Evolutionary conservation across 1,140 invertebrate genomes (phyloP).

Genomic region (Listronotus oregonensis): DNA sequence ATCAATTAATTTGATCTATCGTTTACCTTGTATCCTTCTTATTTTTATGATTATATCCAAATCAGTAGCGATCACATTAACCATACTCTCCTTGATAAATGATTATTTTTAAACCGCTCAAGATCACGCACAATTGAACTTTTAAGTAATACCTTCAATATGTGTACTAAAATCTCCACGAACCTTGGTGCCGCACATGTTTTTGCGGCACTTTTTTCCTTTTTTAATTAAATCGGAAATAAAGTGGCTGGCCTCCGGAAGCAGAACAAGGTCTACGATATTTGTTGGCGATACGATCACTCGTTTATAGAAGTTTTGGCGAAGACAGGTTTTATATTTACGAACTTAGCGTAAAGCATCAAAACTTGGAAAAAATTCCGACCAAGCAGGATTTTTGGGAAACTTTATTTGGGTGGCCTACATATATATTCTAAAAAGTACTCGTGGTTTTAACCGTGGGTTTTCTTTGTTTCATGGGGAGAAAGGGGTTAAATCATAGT

Average conservation of each 20-base stretch:
- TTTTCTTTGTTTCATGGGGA: too few species aligned
- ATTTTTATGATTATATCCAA: background rate
- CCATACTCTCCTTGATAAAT: constrained; percentile 15
- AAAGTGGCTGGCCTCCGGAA: constrained; percentile 47
- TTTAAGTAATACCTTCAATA: constrained; percentile 26
- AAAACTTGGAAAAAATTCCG: too few species aligned
- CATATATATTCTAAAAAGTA: too few species aligned
- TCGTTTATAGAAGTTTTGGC: constrained; percentile 9
- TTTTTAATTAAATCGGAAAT: constrained; percentile 47
- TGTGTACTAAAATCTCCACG: constrained; percentile 31
- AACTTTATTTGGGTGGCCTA: too few species aligned
- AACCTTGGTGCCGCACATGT: constrained; percentile 37
- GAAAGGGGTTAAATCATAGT: too few species aligned
- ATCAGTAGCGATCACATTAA: constrained; percentile 1
- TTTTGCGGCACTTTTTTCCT: constrained; percentile 35
- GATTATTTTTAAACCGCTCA: constrained; percentile 28
- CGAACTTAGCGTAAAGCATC: too few species aligned
- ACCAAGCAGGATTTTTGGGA: too few species aligned
- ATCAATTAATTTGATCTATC: too few species aligned
- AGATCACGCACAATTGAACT: constrained; percentile 33
- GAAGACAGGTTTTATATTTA: too few species aligned
- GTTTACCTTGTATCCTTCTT: too few species aligned
- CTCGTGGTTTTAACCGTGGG: too few species aligned
- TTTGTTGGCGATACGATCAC: constrained; percentile 24
- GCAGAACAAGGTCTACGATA: constrained; percentile 42